Evolutionary conservation across 2,113 vertebrate species (phyloP), one percentile per base, ranked within the genome.

Genomic region (Pelobates fuscus): DNA sequence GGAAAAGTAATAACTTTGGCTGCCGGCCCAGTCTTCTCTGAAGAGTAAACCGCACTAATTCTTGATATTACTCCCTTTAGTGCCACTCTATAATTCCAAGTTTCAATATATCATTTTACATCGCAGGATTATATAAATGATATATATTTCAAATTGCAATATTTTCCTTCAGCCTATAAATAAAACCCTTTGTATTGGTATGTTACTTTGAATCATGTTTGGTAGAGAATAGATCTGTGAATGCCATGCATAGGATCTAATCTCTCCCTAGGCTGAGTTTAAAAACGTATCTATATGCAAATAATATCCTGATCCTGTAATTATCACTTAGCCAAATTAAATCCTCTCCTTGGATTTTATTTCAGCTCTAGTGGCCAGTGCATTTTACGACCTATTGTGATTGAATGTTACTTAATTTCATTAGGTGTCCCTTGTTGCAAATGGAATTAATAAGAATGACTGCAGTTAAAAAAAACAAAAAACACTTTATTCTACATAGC

Each of bases 211-310:
- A 37, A 37, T 6, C 32, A 37, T 10, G 10, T 10, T 10, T 37
- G 10, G 32, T 37, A 37, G 32, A 37, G 52, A 55, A 59, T 0
- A 26, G 8, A 59, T 59, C 25, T 59, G 57, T 25, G 12, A 12
- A 23, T n/a, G 10, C 25, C 20, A 55, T 10, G 20, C 52, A 20
- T 55, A 55, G 18, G 52, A 55, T 55, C 52, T 21, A 1, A 20
- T 2, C 57, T 59, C 7, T 59, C 24, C 25, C 57, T 59, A 25
- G 57, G 8, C 20, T 59, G 23, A 59, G 57, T 59, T 59, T 25
- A 59, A 59, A 25, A 14, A 14, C 21, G 8, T 59, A 59, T 59
- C 57, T 59, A 59, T 59, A 59, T 59, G 57, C 57, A 59, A 59
- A 59, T 59, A 14, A 59, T 59, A 59, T 59, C 10, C 57, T 11